Percentiles rank a stretch among this genome's conserved stretches.
phyloP scores from a whole-genome alignment of 2,797 vertebrate genomes.

The Mastacembelus armatus region DNA sequence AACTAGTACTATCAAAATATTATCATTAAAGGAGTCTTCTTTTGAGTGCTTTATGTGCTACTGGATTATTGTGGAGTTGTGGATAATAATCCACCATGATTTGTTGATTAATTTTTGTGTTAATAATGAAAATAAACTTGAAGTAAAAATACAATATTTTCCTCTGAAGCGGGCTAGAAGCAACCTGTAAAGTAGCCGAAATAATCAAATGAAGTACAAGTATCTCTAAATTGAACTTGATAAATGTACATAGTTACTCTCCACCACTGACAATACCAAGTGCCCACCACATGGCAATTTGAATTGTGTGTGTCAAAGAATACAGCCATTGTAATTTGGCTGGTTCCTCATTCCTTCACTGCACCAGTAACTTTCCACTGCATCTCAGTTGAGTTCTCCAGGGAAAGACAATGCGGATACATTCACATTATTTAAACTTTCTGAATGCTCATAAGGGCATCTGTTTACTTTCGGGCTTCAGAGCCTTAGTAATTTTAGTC shows the following conservation, averaged over 20 bases:
- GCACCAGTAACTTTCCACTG: conserved; percentile 72
- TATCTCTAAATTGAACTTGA: neutral
- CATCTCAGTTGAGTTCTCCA: conserved; percentile 31
- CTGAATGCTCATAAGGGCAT: conserved; percentile 5
- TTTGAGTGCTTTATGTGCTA: too few relatives aligned
- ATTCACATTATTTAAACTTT: conserved; percentile 16
- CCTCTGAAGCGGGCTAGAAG: neutral
- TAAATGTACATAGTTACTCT: neutral
- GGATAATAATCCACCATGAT: too few relatives aligned
- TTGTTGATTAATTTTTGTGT: too few relatives aligned
- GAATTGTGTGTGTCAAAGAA: conserved; percentile 41
- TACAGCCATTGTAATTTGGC: conserved; percentile 54
- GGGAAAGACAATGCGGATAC: conserved; percentile 24
- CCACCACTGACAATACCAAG: conserved; percentile 6
- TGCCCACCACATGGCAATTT: conserved; percentile 35
- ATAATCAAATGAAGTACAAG: neutral
- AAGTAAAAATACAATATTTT: neutral
- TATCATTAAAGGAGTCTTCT: too few relatives aligned
- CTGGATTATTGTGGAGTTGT: too few relatives aligned
- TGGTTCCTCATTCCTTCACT: conserved; percentile 48
- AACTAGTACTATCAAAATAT: too few relatives aligned
- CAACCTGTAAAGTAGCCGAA: neutral
- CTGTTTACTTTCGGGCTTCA: conserved; percentile 25
- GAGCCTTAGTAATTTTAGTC: conserved; percentile 12
- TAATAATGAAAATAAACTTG: too few relatives aligned